Percentiles rank a stretch among this genome's conserved stretches.
Evolutionary conservation across 2,113 vertebrate genomes (phyloP).

Genomic region (Phainopepla nitens): DNA sequence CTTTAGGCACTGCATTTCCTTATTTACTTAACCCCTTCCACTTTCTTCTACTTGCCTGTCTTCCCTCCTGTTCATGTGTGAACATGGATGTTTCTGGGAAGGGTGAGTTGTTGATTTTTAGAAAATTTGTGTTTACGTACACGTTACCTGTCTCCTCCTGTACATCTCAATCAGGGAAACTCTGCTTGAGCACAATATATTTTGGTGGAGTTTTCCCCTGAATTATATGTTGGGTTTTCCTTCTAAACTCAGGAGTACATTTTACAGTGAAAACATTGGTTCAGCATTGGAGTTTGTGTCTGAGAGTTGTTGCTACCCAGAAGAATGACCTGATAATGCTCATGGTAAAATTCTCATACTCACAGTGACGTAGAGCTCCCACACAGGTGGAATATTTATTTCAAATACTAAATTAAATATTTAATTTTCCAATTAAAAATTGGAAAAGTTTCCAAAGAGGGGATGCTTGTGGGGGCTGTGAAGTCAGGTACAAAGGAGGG

Average conservation of each 20-base stretch:
- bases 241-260: not conserved
- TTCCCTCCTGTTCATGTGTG: not conserved
- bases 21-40: not conserved
- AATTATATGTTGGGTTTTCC: not conserved
- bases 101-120: not conserved
- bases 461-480: not conserved
- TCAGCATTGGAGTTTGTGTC: not conserved
- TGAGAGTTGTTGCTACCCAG: not conserved
- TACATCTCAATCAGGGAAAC: not conserved
- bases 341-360: not conserved
- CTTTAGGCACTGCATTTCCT: not conserved
- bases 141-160: not conserved
- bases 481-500: not conserved
- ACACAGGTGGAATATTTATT: not conserved
- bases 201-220: not conserved
- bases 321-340: not conserved
- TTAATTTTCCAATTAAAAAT: not conserved
- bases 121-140: fast-evolving
- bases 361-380: fast-evolving
- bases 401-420: too few species aligned
- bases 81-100: not conserved
- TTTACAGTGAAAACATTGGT: not conserved
- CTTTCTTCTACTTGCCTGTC: not conserved
- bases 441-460: not conserved
- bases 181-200: not conserved